Conservation (phyloP, 2,888 invertebrate genomes). For the Aspidiotus rigidus region DNA sequence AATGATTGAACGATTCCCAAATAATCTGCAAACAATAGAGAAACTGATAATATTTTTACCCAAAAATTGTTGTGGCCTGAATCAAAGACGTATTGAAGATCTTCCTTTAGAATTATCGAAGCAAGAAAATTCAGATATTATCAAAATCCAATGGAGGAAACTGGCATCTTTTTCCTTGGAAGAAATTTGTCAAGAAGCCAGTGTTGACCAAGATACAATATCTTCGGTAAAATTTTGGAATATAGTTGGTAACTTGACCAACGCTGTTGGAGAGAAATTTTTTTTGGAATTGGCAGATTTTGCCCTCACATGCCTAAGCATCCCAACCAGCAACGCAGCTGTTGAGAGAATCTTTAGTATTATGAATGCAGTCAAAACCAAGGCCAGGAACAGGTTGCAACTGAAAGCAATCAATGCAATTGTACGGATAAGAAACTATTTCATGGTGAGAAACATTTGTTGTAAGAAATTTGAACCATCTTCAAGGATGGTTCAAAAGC, state of each 20-base stretch:
- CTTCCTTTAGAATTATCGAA: neutral
- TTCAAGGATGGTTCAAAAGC: neutral
- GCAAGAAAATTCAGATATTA: neutral
- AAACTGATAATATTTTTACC: neutral
- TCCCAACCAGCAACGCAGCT: neutral
- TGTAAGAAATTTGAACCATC: neutral
- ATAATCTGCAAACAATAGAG: neutral
- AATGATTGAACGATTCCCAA: neutral
- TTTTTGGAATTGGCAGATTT: neutral
- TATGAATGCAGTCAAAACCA: neutral
- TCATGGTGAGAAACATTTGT: neutral
- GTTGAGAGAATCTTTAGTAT: neutral
- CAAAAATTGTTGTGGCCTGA: neutral
- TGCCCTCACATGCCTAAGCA: neutral
- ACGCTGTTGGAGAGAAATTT: neutral
- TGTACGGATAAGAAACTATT: neutral
- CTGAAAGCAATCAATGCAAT: neutral
- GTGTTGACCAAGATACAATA: neutral
- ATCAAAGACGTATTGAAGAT: neutral
- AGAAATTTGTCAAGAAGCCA: constrained; percentile 2
- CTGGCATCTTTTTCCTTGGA: neutral
- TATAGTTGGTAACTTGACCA: neutral
- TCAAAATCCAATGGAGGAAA: neutral
- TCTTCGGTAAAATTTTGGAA: neutral
- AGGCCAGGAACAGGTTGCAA: neutral